A percentile compares a stretch with the other conserved stretches of the same genome.
Evolutionary conservation across 2,113 vertebrate genomes (phyloP).

Genomic region (Alligator mississippiensis): DNA sequence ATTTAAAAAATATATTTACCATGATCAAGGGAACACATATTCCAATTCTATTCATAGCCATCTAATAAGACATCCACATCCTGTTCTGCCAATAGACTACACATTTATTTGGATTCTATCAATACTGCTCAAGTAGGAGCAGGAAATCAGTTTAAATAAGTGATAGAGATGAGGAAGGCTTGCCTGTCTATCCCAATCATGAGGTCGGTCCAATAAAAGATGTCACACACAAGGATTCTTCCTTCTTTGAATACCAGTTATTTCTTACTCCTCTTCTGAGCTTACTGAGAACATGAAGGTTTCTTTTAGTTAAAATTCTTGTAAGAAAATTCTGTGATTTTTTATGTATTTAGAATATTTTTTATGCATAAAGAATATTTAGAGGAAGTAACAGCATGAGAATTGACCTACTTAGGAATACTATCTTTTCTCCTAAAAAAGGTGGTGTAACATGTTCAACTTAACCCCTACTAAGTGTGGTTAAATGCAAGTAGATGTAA

Average conservation of each 20-base stretch:
- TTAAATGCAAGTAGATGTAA: too few relatives aligned
- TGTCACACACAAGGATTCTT: too few relatives aligned
- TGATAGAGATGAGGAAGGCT: too few relatives aligned
- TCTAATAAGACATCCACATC: background rate
- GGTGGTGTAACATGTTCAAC: too few relatives aligned
- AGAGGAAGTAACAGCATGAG: background rate
- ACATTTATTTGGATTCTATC: background rate
- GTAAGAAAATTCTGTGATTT: background rate
- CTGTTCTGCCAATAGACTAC: background rate
- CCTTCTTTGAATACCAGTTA: background rate
- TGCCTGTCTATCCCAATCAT: too few relatives aligned
- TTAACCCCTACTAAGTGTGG: too few relatives aligned
- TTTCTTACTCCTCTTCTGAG: background rate
- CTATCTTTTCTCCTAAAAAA: background rate
- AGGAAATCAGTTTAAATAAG: background rate
- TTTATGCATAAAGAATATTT: background rate
- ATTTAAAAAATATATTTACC: slow-evolving; percentile 9
- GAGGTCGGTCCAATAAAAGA: too few relatives aligned
- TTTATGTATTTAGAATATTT: background rate
- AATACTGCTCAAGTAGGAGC: background rate
- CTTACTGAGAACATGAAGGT: background rate
- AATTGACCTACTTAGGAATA: slow-evolving; percentile 41
- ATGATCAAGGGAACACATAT: background rate
- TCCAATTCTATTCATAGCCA: background rate
- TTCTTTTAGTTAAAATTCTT: background rate